Conservation (phyloP, 2,888 invertebrate genomes). For the Agrotis ipsilon region DNA sequence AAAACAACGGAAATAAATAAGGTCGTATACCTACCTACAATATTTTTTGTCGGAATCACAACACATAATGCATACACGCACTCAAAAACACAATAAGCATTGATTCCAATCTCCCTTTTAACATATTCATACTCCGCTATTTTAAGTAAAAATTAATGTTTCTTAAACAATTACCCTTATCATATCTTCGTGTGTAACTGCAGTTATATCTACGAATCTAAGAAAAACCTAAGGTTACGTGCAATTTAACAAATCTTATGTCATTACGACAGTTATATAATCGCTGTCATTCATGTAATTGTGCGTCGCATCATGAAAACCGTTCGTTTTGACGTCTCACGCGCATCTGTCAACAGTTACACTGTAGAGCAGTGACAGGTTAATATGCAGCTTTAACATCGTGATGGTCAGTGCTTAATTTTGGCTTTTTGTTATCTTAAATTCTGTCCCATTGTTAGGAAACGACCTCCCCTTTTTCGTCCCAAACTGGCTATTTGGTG, state of each 20-base stretch:
- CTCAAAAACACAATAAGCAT: slow-evolving; percentile 8
- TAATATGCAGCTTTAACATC: neutral
- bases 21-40: neutral
- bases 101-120: slow-evolving; percentile 14
- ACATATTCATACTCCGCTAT: neutral
- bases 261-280: slow-evolving; percentile 53
- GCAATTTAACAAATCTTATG: slow-evolving; percentile 55
- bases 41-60: neutral
- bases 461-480: neutral
- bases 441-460: neutral
- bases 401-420: neutral
- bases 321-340: slow-evolving; percentile 43
- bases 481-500: too few species aligned
- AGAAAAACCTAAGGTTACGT: slow-evolving; percentile 52
- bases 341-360: slow-evolving; percentile 36
- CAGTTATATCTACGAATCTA: slow-evolving; percentile 45
- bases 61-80: neutral
- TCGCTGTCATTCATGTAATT: slow-evolving; percentile 57
- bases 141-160: slow-evolving; percentile 18
- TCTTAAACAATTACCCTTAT: slow-evolving; percentile 23
- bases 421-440: neutral
- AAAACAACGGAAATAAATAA: neutral
- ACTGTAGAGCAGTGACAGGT: slow-evolving; percentile 17
- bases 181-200: slow-evolving; percentile 28
- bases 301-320: slow-evolving; percentile 50